Base-by-base conservation (phyloP, 2,797 vertebrate genomes). In the Phalloptychus januarius region DNA sequence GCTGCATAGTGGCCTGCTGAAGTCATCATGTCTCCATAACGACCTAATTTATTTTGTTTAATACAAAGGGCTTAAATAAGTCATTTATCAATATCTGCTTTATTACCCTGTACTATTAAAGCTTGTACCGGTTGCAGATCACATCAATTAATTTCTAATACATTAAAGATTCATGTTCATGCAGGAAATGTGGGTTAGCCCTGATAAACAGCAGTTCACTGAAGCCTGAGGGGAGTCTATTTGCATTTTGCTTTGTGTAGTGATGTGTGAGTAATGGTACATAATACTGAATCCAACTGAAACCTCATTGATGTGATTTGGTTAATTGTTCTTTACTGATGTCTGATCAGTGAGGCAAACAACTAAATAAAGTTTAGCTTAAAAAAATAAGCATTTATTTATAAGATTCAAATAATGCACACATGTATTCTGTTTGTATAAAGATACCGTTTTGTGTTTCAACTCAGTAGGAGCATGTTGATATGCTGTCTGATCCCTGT, bases 401-500 rank as follows among this genome's bases (percentile, higher is more conserved):
- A 25, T 11, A 61, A 58, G 7, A 76, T 16, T 75, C 10, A 58
- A 28, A 1, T 23, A 61, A 78, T 56, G 20, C 31, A 6, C n/a
- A 15, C 38, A 25, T 73, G 31, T 46, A 8, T 42, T 50, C 20
- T 42, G 5, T 77, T 28, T 74, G 63, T 42, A 15, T 77, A 20
- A 42, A 38, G 33, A 18, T 48, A 42, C 18, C 1, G 36, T 2
- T 70, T 31, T 42, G 2, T 52, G 61, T 20, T 40, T 54, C 61
- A 72, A 6, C 3, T 28, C 3, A 12, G 56, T 5, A 48, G 52
- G 15, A 33, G 52, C 31, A 44, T 40, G 15, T 48, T 58, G 12
- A 72, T 65, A 15, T 18, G 79, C 1, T 73, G 31, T 78, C n/a
- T 81, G 28, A 80, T 61, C 36, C 25, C 38, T n/a, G 46, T 67